Base-by-base conservation (phyloP, 2,888 invertebrate species). In the Cheilosia scutellata region DNA sequence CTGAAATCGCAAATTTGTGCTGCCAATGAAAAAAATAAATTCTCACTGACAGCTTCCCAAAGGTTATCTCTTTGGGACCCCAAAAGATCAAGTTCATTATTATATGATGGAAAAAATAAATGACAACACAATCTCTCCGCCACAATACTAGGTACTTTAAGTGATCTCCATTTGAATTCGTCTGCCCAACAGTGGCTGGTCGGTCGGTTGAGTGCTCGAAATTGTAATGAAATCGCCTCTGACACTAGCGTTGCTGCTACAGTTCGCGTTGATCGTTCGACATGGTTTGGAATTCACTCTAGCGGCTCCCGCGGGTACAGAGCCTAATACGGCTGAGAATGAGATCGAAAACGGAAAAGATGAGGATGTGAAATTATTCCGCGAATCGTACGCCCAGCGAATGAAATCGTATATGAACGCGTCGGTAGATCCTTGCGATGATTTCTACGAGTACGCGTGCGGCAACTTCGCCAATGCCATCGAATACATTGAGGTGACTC, bases 371-470 rank as follows among this genome's bases (percentile, higher is more conserved):
- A 70, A 80, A 42, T 9, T 2, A 0, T 89, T 84, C 40, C 84
- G 90, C 0, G 84, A 84, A 31, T 47, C 87, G n/a, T 91, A 92
- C 87, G 89, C 90, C 0, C 70, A 72, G 0, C 72, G 88, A 55
- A 90, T 92, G 90, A 66, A 89, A 47, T 89, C 89, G 20, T 92
- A 88, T 40, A 91, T 91, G 91, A 91, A 91, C 71, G 76, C 49
- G 1, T 89, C 89, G 4, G 89, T 90, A 5, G 72, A 88, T 25
- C 91, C 91, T 0, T 91, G 92, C 47, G 89, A 91, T 9, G 90
- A 92, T 63, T 92, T 91, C 66, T 92, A 92, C 44, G 90, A 91
- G 68, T 91, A 89, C 65, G 90, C 92, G 0, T 91, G 92, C 27
- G 91, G 91, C 6, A 91, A 91, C 76, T 91, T 90, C 90, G 89